Evolutionary conservation across 2,888 invertebrate genomes (phyloP).

Genomic region (Dryobota labecula): DNA sequence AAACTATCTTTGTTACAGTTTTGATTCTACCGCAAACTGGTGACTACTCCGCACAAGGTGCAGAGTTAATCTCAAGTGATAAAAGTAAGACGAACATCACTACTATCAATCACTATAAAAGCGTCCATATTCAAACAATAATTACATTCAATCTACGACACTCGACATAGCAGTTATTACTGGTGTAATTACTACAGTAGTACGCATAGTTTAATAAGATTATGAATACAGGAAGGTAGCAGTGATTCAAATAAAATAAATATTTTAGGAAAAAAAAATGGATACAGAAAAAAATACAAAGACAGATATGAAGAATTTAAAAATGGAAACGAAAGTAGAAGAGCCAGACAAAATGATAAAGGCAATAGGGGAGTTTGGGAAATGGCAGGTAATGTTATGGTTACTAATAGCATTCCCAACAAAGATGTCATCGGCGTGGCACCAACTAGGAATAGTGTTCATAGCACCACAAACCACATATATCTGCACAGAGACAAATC

Average conservation of each 20-base stretch:
- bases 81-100: constrained; percentile 9
- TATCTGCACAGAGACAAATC: constrained; percentile 79
- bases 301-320: constrained; percentile 7
- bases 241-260: constrained; percentile 15
- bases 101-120: constrained; percentile 16
- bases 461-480: constrained; percentile 91
- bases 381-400: constrained; percentile 91
- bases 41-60: no score
- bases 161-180: constrained; percentile 38
- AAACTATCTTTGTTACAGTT: constrained; percentile 33
- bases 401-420: constrained; percentile 90
- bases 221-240: constrained; percentile 14
- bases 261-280: constrained; percentile 22
- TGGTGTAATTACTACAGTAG: constrained; percentile 23
- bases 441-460: constrained; percentile 93
- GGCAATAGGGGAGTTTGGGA: constrained; percentile 87
- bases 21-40: background rate
- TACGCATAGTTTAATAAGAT: constrained; percentile 5
- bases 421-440: constrained; percentile 93
- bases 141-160: constrained; percentile 22
- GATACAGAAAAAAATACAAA: constrained; percentile 36
- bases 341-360: constrained; percentile 67
- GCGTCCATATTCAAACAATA: constrained; percentile 18
- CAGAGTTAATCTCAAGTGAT: constrained; percentile 18
- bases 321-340: constrained; percentile 25